Base-by-base conservation (phyloP, 23 tunicate genomes). In the Halocynthia aurantium region DNA sequence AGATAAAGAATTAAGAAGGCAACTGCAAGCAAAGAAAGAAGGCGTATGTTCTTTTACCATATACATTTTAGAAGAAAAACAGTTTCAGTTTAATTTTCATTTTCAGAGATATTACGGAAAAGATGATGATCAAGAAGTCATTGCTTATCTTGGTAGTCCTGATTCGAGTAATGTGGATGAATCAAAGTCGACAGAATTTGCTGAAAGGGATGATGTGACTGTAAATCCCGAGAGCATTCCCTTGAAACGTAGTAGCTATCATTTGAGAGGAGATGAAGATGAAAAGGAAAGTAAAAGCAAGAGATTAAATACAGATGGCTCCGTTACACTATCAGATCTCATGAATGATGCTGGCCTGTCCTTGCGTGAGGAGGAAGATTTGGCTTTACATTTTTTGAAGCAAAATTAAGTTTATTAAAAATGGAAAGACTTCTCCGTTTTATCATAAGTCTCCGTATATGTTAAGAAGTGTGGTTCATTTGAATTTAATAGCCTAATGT, bases 1-100 rank as follows among this genome's bases (percentile, higher is more conserved):
- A 61, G 89, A 72, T 6, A 90, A 90, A 53, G 71, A 79, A 62
- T 15, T n/a, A 8, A 53, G 83, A 50, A 60, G 83, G 21, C 13
- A 65, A 22, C 12, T 9, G 7, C 77, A 81, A 62, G 67, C 63
- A n/a, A 19, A 52, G 18, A 71, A 70, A 52, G 63, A 58, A 51
- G 69, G 72, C 61, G 84, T 74, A 54, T 8, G 78, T 53, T 54
- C 13, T 58, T 13, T 58, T 58, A 58, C 63, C 17, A 13, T 13
- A 58, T 58, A 58, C 2, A 58, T 58, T 13, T n/a, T 58, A 58
- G n/a, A 58, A 58, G 2, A 58, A 13, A 13, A 1, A n/a, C n/a
- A n/a, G 15, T 13, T 58, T 58, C 17, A n/a, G 4, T 58, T 58
- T n/a, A 13, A 58, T 58, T 58, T 58, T 58, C 1, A 15, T 65